These are phyloP conservation scores for Suricata suricatta DNA, from an alignment of 2,113 vertebrate species.

Conservation along the genomic window DNA sequence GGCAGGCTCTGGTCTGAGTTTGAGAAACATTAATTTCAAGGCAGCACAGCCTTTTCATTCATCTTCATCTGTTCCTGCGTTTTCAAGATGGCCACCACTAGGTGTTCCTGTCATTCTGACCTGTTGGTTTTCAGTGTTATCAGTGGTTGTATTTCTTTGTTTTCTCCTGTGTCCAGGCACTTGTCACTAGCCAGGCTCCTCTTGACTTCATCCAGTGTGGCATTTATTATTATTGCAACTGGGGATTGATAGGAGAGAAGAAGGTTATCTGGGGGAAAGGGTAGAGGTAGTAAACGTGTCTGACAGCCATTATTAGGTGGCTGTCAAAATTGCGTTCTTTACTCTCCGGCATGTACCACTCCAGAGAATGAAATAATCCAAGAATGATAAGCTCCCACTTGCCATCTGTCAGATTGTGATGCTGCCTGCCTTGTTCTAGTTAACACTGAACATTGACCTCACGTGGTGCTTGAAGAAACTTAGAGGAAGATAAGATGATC, in stretches of 20 bases:
- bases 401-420: conserved; percentile 61
- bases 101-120: not conserved
- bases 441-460: conserved; percentile 52
- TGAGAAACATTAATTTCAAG: conserved; percentile 16
- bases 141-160: conserved; percentile 7
- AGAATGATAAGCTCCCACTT: conserved; percentile 65
- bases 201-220: not conserved
- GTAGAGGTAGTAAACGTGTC: conserved; percentile 49
- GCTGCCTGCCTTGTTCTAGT: conserved; percentile 45
- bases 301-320: conserved; percentile 54
- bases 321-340: conserved; percentile 57
- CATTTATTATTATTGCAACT: conserved; percentile 44
- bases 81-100: not conserved
- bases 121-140: not conserved
- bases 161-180: conserved; percentile 20
- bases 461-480: conserved; percentile 36
- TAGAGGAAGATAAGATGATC: conserved; percentile 59
- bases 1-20: not conserved
- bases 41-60: not conserved
- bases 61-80: not conserved
- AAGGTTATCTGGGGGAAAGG: conserved; percentile 12
- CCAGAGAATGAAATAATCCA: conserved; percentile 63
- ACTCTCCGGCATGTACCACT: conserved; percentile 16
- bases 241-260: conserved; percentile 12
- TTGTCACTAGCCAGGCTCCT: conserved; percentile 16